Evolutionary conservation across 2,113 vertebrate genomes (phyloP), one percentile per base, ranked within the genome.

Genomic region (Mormyrus iriodes): DNA sequence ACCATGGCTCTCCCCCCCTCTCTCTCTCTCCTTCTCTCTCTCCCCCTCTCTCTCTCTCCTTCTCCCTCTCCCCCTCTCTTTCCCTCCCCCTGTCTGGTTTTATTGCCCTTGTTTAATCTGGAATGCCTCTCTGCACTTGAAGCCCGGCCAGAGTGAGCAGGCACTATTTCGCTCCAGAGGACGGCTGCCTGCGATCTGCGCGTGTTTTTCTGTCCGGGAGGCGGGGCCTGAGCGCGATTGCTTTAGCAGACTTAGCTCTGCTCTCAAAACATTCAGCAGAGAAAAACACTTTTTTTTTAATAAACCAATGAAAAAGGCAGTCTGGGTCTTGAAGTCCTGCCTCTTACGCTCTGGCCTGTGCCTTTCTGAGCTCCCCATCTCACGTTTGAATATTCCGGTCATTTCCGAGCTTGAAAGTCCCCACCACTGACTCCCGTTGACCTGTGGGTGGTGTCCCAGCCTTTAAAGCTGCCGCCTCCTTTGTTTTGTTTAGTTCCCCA

Each of bases 91-190:
- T n/a, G 8, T 84, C 44, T 46, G 39, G 21, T 82, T 39, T 69
- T 83, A 89, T 42, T 49, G 10, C 8, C 35, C 24, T 86, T 88
- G 82, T 82, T 90, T 88, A 65, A 61, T 88, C 82, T 90, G 90
- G 90, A 88, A 58, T 9, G 21, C 79, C 61, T 52, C 55, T 46
- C 15, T 13, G 17, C 24, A 39, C 51, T 42, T 88, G 89, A 92
- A 55, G 89, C 91, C 90, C 90, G 83, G 90, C 86, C 65, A 90
- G 86, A n/a, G 85, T 89, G 44, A 92, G 92, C 93, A 95, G 94
- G 93, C 95, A 94, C 93, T 93, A 92, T 92, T 91, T 87, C 92
- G 93, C 91, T 93, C 93, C 91, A 91, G 31, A 27, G 92, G 90
- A 91, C 91, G 87, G 15, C 91, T 91, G 53, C 86, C 88, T 15